A percentile compares a stretch with the other conserved stretches of the same genome.
phyloP scores from a whole-genome alignment of 2,113 vertebrate species.

The Anguilla japonica region DNA sequence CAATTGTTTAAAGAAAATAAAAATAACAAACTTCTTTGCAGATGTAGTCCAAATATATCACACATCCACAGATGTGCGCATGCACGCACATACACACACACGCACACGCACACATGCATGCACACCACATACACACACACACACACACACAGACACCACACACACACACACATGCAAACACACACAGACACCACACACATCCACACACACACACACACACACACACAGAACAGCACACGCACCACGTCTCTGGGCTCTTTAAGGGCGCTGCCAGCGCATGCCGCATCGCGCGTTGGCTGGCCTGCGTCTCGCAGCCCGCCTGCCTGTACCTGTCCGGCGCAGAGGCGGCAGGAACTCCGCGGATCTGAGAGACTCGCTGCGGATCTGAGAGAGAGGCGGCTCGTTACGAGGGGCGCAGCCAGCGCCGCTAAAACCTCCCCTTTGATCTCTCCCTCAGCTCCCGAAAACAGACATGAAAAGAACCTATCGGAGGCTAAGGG shows the following conservation, averaged over 20 bases:
- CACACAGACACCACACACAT: background rate
- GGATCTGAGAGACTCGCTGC: background rate
- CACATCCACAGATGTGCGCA: background rate
- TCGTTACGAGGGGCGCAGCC: background rate
- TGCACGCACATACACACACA: background rate
- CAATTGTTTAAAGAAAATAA: no score
- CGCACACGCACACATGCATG: background rate
- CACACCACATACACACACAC: no score
- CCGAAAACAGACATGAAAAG: background rate
- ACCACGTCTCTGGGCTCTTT: background rate
- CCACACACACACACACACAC: background rate
- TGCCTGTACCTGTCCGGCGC: background rate
- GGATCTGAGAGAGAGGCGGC: background rate
- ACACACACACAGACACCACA: background rate
- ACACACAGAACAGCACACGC: background rate
- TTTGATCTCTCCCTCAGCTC: slow-evolving; percentile 1
- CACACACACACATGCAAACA: background rate
- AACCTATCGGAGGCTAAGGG: background rate
- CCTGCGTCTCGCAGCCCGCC: background rate
- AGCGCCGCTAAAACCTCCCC: background rate
- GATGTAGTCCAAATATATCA: no score
- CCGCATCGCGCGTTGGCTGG: background rate
- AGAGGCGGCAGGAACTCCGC: background rate
- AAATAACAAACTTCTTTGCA: no score
- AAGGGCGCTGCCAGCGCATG: background rate